Evolutionary conservation across 2,888 invertebrate genomes (phyloP), one percentile per base, ranked within the genome.

Genomic region (Drosophila mercatorum): DNA sequence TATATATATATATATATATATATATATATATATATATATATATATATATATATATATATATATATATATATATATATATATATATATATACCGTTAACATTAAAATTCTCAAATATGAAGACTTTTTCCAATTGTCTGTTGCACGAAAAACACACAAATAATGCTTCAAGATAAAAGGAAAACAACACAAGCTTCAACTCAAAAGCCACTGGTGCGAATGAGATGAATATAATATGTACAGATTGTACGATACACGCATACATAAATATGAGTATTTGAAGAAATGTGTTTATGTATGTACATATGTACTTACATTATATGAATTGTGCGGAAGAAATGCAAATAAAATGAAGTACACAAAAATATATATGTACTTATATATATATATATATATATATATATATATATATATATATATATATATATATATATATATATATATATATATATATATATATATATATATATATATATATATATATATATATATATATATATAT

Each of bases 181-280:
- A 17, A 43, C 64, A 22, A 44, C 17, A 41, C 34, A 36, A 17
- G 28, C 3, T 28, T 28, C 5, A 4, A 26, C n/a, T 46, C 12
- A 34, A 53, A 34, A 44, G 43, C 57, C 51, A 58, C 17, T 17
- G 17, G 17, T 17, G 17, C 17, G 17, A 17, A 17, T 17, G 17
- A 17, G 17, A 17, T 17, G 17, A 17, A 17, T 17, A 17, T 17
- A 17, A 17, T 17, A 46, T 28, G 40, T 36, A 14, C 31, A 66
- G 43, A 64, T 51, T 61, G 57, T 69, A 59, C 63, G 10, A 62
- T 6, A 14, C 36, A 36, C 55, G 38, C 61, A 70, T 43, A 77
- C 53, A 58, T 22, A 67, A 4, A 3, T 28, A 28, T 28, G 34
- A 31, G 22, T 12, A 34, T 8, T 34, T 34, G 7, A 34, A 34